Percentiles rank a stretch among this genome's conserved stretches.
phyloP scores from a whole-genome alignment of 2,888 invertebrate species.

The Ochropleura plecta region DNA sequence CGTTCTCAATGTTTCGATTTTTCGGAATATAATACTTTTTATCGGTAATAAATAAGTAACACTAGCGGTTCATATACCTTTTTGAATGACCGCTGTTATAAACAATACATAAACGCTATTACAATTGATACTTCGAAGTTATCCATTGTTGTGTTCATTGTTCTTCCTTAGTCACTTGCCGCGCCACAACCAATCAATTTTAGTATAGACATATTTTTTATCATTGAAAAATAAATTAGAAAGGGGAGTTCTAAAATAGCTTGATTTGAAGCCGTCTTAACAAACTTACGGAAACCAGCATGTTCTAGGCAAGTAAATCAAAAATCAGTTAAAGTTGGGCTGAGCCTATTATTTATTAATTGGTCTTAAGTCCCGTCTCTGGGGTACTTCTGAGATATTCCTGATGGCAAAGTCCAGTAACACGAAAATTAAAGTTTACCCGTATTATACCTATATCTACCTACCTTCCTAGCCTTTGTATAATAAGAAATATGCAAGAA shows the following conservation, averaged over 20 bases:
- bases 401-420: not conserved
- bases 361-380: too few relatives aligned
- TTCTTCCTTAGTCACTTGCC: slow-evolving; percentile 20
- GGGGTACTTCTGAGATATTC: not conserved
- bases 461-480: too few relatives aligned
- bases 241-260: not conserved
- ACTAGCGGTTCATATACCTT: not conserved
- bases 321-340: not conserved
- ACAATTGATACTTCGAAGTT: slow-evolving; percentile 25
- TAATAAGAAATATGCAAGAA: too few relatives aligned
- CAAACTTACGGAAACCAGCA: not conserved
- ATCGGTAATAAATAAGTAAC: not conserved
- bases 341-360: too few relatives aligned
- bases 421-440: too few relatives aligned
- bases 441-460: too few relatives aligned
- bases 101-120: slow-evolving; percentile 18
- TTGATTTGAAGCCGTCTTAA: not conserved
- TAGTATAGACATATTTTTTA: not conserved
- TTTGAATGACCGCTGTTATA: slow-evolving; percentile 4
- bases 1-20: too few relatives aligned
- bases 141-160: slow-evolving; percentile 43
- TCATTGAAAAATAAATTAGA: not conserved
- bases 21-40: too few relatives aligned
- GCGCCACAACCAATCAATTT: not conserved
- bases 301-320: not conserved